phyloP scores from a whole-genome alignment of 2,888 invertebrate species.

The Drosophila algonquin region DNA sequence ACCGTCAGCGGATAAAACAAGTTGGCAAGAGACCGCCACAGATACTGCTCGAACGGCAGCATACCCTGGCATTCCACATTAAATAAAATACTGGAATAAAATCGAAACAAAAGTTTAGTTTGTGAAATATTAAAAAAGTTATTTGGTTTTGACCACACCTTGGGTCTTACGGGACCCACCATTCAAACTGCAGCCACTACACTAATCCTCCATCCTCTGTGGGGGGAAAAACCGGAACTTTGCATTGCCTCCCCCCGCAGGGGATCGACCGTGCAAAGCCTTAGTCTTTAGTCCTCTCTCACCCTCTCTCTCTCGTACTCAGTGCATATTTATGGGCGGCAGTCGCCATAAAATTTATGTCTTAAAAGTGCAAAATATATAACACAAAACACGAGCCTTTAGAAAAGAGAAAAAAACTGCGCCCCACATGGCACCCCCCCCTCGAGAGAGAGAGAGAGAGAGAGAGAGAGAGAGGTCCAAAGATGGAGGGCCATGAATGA shows the following conservation, averaged over 20 bases:
- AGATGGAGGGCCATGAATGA: constrained; percentile 62
- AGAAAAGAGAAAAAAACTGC: constrained; percentile 36
- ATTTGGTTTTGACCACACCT: neutral
- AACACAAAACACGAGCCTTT: constrained; percentile 69
- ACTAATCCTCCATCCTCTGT: neutral
- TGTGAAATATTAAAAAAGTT: neutral
- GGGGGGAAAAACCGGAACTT: constrained; percentile 1
- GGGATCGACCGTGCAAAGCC: too few relatives aligned
- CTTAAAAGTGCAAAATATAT: constrained; percentile 78
- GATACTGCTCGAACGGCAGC: neutral
- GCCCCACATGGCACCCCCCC: constrained; percentile 7
- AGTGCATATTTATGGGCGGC: constrained; percentile 68
- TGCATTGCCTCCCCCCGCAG: too few relatives aligned
- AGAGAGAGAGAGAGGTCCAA: constrained; percentile 1
- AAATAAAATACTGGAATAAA: too few relatives aligned
- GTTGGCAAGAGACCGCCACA: constrained; percentile 5
- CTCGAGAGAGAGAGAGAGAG: constrained; percentile 2
- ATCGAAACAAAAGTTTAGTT: neutral
- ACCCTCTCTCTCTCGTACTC: constrained; percentile 19
- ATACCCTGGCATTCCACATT: constrained; percentile 9
- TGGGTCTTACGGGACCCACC: neutral
- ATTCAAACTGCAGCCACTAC: too few relatives aligned
- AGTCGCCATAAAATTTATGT: constrained; percentile 70
- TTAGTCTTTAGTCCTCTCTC: neutral
- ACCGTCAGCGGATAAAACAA: constrained; percentile 46